Evolutionary conservation across 1,140 invertebrate species (phyloP).

Genomic region (Psilanteris sp.): DNA sequence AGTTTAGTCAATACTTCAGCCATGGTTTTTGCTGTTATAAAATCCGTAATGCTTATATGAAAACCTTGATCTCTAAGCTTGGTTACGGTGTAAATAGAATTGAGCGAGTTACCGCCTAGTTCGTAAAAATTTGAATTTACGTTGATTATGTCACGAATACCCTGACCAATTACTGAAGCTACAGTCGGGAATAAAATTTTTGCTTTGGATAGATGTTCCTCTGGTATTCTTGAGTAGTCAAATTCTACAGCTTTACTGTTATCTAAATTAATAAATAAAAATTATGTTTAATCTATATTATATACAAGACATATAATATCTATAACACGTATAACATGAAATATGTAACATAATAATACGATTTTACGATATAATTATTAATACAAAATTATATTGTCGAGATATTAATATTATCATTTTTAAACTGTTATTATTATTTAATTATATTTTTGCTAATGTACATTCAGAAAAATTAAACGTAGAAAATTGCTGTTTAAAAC

Average conservation of each 20-base stretch:
- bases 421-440: too few species aligned
- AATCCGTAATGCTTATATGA: slow-evolving; percentile 88
- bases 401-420: too few species aligned
- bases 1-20: slow-evolving; percentile 84
- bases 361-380: too few species aligned
- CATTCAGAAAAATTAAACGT: too few species aligned
- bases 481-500: too few species aligned
- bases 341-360: too few species aligned
- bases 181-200: slow-evolving; percentile 86
- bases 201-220: slow-evolving; percentile 82
- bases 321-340: too few species aligned
- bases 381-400: too few species aligned
- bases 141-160: slow-evolving; percentile 81
- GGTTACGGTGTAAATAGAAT: slow-evolving; percentile 90
- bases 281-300: too few species aligned
- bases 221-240: slow-evolving; percentile 83
- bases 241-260: slow-evolving; percentile 78
- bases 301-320: too few species aligned
- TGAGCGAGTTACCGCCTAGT: slow-evolving; percentile 91
- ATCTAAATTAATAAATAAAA: slow-evolving; percentile 75
- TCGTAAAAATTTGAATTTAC: slow-evolving; percentile 88
- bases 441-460: too few species aligned
- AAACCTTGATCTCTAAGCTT: slow-evolving; percentile 88
- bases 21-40: slow-evolving; percentile 86
- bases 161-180: slow-evolving; percentile 84